A percentile compares a stretch with the other conserved stretches of the same genome.
Conservation (phyloP, 1,140 invertebrate genomes). For the Octopus bimaculoides region DNA sequence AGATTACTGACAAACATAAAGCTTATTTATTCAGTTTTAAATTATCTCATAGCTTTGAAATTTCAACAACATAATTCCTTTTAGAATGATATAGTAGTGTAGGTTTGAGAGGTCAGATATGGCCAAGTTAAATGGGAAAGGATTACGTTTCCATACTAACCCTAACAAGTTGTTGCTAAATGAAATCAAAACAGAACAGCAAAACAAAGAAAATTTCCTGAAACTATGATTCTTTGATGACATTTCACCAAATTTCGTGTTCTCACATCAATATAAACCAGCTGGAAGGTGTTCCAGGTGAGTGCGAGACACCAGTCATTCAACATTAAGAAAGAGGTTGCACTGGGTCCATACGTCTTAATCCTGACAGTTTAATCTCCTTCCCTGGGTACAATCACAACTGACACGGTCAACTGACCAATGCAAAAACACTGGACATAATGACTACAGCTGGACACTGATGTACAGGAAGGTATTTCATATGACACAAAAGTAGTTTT, state of each 20-base stretch:
- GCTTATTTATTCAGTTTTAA: too few relatives aligned
- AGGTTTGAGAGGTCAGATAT: too few relatives aligned
- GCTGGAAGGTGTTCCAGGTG: neutral
- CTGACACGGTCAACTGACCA: conserved; percentile 21
- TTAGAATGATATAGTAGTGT: too few relatives aligned
- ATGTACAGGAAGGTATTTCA: conserved; percentile 22
- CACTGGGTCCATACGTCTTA: conserved; percentile 17
- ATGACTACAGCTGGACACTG: conserved; percentile 23
- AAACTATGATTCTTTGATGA: neutral
- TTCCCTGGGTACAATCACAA: conserved; percentile 27
- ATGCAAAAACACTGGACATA: conserved; percentile 15
- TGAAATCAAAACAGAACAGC: neutral
- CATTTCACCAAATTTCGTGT: neutral
- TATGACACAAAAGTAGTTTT: neutral
- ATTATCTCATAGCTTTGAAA: too few relatives aligned
- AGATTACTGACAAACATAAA: too few relatives aligned
- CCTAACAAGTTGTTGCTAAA: neutral
- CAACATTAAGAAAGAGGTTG: conserved; percentile 33
- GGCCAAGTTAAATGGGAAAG: too few relatives aligned
- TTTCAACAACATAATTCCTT: too few relatives aligned
- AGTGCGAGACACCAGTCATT: conserved; percentile 9
- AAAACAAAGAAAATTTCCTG: neutral
- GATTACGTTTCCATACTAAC: too few relatives aligned
- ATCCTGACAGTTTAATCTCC: conserved; percentile 18
- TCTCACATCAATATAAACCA: neutral